Base-by-base conservation (phyloP, 2,888 invertebrate species). In the Carpatolechia fugitivella region DNA sequence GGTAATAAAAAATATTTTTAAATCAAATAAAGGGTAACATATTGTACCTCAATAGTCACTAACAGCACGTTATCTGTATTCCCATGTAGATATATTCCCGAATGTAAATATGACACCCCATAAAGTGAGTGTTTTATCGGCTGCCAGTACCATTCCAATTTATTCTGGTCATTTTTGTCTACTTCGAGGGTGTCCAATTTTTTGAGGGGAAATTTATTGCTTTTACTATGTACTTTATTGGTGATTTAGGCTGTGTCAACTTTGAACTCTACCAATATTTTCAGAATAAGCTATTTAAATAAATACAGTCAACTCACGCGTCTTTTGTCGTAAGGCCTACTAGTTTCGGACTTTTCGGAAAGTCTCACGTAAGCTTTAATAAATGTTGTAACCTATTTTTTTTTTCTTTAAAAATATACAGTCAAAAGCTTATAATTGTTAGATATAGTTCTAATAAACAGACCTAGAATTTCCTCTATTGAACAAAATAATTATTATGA, bases 41-140 rank as follows among this genome's bases (percentile, higher is more conserved):
- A 52, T 52, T 52, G 52, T 31, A 30, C 24, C 68, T 73, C 74
- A 76, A 75, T 77, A 73, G 74, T 74, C 70, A 76, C 16, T 48
- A 49, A 30, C 29, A 51, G 38, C 24, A 11, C 30, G 51, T 51
- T 80, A 77, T 83, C 77, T 69, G 71, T 78, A 76, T 80, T 82
- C 85, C 80, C 84, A 83, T 80, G 78, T 80, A 79, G 80, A 80
- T 80, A 77, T 82, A 72, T 76, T 76, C 70, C 80, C 80, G 80
- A 87, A 88, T 88, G 89, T 90, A 89, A 89, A 89, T 88, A 89
- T 88, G 88, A 89, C 90, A 90, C 89, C 86, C 88, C 82, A 88
- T 90, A 90, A 89, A 89, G 79, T 82, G 82, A 86, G 81, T 88
- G 85, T 88, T 89, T 90, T 89, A 89, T 90, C 73, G 86, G 78